Conservation (phyloP, 2,113 vertebrate species). For the Dissostichus mawsoni region DNA sequence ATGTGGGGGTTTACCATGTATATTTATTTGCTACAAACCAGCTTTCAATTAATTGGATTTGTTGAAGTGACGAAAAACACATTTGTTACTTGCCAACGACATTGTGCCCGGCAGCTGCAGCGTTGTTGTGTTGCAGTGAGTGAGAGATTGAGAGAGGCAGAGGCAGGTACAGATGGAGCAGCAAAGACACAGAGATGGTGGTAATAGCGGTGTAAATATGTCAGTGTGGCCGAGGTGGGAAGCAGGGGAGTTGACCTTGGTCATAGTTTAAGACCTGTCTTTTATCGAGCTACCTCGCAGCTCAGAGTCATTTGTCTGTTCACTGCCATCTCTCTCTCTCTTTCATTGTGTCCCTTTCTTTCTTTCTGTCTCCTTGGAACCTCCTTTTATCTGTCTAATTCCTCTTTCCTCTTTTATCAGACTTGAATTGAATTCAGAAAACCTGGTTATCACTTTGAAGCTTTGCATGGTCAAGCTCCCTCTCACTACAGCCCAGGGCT, state of each 20-base stretch:
- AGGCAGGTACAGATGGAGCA: constrained; percentile 18
- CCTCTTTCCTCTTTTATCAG: constrained; percentile 28
- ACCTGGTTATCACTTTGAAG: constrained; percentile 51
- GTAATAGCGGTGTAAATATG: constrained; percentile 73
- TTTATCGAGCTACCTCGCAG: constrained; percentile 64
- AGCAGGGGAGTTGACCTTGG: constrained; percentile 77
- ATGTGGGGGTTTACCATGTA: not conserved
- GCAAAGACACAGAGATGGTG: constrained; percentile 39
- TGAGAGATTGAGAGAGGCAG: constrained; percentile 30
- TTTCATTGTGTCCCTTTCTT: constrained; percentile 27
- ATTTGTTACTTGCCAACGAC: constrained; percentile 5
- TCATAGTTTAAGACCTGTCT: constrained; percentile 76
- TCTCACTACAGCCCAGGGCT: constrained; percentile 43
- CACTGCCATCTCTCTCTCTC: constrained; percentile 10
- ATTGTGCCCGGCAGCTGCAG: constrained; percentile 7
- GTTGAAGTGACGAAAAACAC: constrained; percentile 2
- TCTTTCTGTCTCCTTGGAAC: constrained; percentile 14
- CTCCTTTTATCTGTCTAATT: constrained; percentile 49
- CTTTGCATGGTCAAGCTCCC: constrained; percentile 45
- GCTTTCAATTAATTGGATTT: not conserved
- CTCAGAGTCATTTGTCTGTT: constrained; percentile 68
- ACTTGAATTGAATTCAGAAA: constrained; percentile 47
- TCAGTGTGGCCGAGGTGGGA: constrained; percentile 56
- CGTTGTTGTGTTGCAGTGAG: constrained; percentile 32
- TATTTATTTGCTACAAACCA: not conserved